These are phyloP conservation scores for Steinernema carpocapsae DNA, from an alignment of 2,888 invertebrate genomes.

Conservation along the genomic window DNA sequence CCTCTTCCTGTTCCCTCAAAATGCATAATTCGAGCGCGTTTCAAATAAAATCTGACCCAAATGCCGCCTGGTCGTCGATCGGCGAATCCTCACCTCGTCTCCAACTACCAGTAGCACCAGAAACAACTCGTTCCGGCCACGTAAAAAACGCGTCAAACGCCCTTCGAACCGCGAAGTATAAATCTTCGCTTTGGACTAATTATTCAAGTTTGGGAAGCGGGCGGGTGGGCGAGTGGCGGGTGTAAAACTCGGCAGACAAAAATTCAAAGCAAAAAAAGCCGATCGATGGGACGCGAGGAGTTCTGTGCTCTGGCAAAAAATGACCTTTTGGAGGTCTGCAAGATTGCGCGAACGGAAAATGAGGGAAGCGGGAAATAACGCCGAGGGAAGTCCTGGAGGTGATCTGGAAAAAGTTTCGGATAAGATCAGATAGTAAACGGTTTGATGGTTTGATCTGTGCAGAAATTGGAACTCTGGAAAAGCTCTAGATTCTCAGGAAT, in stretches of 20 bases:
- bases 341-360: too few species aligned
- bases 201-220: conserved; percentile 16
- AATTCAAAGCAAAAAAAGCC: neutral
- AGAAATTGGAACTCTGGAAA: too few species aligned
- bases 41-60: conserved; percentile 24
- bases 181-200: conserved; percentile 2
- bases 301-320: neutral
- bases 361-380: neutral
- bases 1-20: neutral
- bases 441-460: too few species aligned
- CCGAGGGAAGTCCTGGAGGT: neutral
- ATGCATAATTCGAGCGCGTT: conserved; percentile 1
- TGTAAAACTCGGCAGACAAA: conserved; percentile 20
- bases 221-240: too few species aligned
- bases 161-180: conserved; percentile 14
- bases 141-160: conserved; percentile 11
- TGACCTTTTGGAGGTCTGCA: conserved; percentile 20
- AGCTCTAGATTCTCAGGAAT: too few species aligned
- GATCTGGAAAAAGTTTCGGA: neutral
- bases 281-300: conserved; percentile 1
- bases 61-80: neutral
- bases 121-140: neutral
- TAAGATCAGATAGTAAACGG: too few species aligned
- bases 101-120: conserved; percentile 3
- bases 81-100: neutral